These are phyloP conservation scores for Cyprinodon tularosa DNA, from an alignment of 2,113 vertebrate genomes.

Conservation along the genomic window DNA sequence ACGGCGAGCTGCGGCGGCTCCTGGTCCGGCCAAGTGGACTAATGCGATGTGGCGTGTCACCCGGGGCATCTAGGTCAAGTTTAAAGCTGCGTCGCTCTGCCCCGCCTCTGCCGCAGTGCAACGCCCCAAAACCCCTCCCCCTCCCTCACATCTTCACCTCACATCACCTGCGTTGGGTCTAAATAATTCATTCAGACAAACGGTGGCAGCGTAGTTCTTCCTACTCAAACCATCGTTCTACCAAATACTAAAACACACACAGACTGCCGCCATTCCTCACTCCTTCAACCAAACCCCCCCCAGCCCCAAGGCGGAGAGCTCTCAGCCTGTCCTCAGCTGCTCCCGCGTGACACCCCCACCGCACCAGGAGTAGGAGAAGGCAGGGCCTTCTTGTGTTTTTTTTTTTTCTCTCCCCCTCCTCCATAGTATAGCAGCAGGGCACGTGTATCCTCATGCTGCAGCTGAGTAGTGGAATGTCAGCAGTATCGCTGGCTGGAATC, in stretches of 20 bases:
- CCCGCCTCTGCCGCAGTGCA: slow-evolving; percentile 62
- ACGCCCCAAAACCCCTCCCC: slow-evolving; percentile 47
- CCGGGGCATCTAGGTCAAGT: slow-evolving; percentile 88
- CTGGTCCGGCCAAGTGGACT: slow-evolving; percentile 76
- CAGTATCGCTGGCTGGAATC: slow-evolving; percentile 50
- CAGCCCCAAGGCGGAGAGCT: slow-evolving; percentile 44
- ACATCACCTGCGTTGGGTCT: background rate
- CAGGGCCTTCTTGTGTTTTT: slow-evolving; percentile 63
- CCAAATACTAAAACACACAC: slow-evolving; percentile 34
- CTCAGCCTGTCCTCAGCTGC: slow-evolving; percentile 54
- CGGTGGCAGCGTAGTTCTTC: background rate
- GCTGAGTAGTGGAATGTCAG: slow-evolving; percentile 74
- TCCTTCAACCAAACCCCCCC: slow-evolving; percentile 29
- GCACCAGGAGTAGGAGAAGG: slow-evolving; percentile 20
- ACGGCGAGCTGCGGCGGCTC: slow-evolving; percentile 76
- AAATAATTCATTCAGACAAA: background rate
- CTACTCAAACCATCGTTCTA: slow-evolving; percentile 17
- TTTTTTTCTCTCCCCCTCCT: background rate
- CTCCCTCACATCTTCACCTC: background rate
- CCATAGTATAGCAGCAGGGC: slow-evolving; percentile 73
- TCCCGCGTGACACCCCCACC: slow-evolving; percentile 58
- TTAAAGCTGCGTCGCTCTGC: slow-evolving; percentile 75
- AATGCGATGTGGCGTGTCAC: slow-evolving; percentile 86
- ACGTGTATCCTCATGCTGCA: slow-evolving; percentile 80
- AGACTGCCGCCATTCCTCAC: slow-evolving; percentile 21